Base-by-base conservation (phyloP, 2,113 vertebrate species). In the Dryoscopus gambensis region DNA sequence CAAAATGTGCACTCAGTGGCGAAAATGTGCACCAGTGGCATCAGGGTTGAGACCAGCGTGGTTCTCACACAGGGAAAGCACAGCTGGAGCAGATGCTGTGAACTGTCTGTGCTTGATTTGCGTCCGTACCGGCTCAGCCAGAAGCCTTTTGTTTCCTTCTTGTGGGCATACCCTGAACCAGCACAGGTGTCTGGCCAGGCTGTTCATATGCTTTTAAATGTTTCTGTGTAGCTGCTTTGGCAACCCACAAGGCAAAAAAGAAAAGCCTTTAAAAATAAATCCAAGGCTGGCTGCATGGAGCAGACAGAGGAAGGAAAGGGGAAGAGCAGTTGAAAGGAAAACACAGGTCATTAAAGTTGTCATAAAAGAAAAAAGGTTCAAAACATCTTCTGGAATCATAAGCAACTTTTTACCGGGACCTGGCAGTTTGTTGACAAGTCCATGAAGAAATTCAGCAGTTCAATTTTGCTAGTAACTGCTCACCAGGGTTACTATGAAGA, bases 321-420 rank as follows among this genome's bases (percentile, higher is more conserved):
- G 83, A 96, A 94, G 76, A 92, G 68, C 59, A 74, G 57, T 75
- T 87, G 67, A 89, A 94, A 94, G 91, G 67, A 95, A 96, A 95
- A 93, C 7, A 1, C 4, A n/a, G 52, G 64, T 80, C 82, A 33
- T 89, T 77, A 33, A 90, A 78, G 27, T 46, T 96, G 69, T 80
- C 79, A 77, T 74, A 55, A 91, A 91, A 74, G 11, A 5, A 52
- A 59, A 56, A 44, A 19, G 5, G 11, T 15, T 67, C 25, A 22
- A 93, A 93, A 90, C 68, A 90, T 93, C 87, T 96, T 90, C 75
- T 90, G 85, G 68, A 84, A 75, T 90, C 31, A 4, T 57, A 56
- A 93, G n/a, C 56, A 64, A 9, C 52, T 71, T 90, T 90, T 90
- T 81, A 80, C 30, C 0, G 0, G 39, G 44, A 31, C 59, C 91